Base-by-base conservation (phyloP, 2,113 vertebrate genomes). In the Tricholaema leucomelas region DNA sequence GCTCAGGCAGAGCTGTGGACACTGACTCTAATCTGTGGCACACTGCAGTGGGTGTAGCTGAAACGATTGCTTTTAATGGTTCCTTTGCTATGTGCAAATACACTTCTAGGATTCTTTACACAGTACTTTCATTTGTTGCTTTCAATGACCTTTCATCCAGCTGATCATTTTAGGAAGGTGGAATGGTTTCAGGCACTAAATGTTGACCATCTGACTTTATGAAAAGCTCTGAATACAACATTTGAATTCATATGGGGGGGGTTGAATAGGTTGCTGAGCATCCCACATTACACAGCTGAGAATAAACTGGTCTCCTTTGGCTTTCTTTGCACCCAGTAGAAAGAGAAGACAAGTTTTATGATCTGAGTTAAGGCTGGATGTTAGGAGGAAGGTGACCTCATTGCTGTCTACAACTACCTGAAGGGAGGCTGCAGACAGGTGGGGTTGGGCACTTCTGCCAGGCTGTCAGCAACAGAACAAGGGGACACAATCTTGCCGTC, bases 171-270 rank as follows among this genome's bases (percentile, higher is more conserved):
- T 36, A 76, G 42, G 76, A 86, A 86, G 14, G 23, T 40, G 16
- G 7, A 8, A n/a, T 9, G 0, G 0, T 20, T 81, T 75, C 40
- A 50, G 36, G 25, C 25, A 31, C 31, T 78, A 84, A 94, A 71
- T 4, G 13, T 13, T 0, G 0, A 85, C 38, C 4, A 14, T 0
- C 1, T 6, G 4, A 21, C 18, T 86, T 59, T 14, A 4, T 54
- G 60, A 75, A 27, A 27, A 31, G 2, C 15, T n/a, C 75, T 56
- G 24, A 78, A 58, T 75, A 31, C 12, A 35, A 46, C 4, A 17
- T 40, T 24, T 21, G n/a, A n/a, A 72, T 33, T 69, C 12, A 33
- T 24, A 38, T 1, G 15, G 17, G 0, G 15, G 17, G 0, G 6
- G 15, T 82, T 63, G 2, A 80, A 38, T 28, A 73, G 50, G 11